phyloP scores from a whole-genome alignment of 2,113 vertebrate genomes.

The Lepisosteus osseus region DNA sequence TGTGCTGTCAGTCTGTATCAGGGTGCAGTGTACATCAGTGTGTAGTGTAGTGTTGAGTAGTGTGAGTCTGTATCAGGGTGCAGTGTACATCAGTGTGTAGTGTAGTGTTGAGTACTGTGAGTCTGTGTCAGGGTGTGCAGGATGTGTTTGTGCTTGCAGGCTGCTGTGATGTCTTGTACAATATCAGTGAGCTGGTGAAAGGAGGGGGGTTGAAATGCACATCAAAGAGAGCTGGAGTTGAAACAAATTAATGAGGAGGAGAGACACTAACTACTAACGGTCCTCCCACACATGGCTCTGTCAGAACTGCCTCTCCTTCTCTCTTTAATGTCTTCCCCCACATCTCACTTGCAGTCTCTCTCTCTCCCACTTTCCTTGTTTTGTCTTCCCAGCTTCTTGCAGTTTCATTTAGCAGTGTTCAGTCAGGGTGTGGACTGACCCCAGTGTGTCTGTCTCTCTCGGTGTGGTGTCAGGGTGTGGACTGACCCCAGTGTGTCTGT shows the following conservation, averaged over 20 bases:
- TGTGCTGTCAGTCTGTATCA: too few relatives aligned
- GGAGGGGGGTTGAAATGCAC: slow-evolving; percentile 36
- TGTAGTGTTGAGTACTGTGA: too few relatives aligned
- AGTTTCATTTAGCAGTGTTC: slow-evolving; percentile 12
- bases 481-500: neutral
- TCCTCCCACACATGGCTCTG: neutral
- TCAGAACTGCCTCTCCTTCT: neutral
- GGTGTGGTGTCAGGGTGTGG: too few relatives aligned
- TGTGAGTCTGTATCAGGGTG: too few relatives aligned
- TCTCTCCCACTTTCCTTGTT: slow-evolving; percentile 1
- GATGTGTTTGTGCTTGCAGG: slow-evolving; percentile 25
- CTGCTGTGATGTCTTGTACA: neutral
- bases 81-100: too few relatives aligned
- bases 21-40: too few relatives aligned
- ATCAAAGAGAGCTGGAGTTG: slow-evolving; percentile 37
- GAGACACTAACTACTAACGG: slow-evolving; percentile 39
- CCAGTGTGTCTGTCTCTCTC: too few relatives aligned
- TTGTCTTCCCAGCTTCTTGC: slow-evolving; percentile 6
- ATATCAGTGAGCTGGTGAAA: slow-evolving; percentile 42
- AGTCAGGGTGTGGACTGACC: too few relatives aligned
- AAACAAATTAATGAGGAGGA: slow-evolving; percentile 48
- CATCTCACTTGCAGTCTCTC: neutral
- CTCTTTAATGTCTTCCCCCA: neutral
- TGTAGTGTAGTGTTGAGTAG: too few relatives aligned
- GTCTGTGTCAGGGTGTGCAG: too few relatives aligned